Percentiles rank a stretch among this genome's conserved stretches.
Evolutionary conservation across 2,113 vertebrate species (phyloP).

Genomic region (Irena cyanogastra): DNA sequence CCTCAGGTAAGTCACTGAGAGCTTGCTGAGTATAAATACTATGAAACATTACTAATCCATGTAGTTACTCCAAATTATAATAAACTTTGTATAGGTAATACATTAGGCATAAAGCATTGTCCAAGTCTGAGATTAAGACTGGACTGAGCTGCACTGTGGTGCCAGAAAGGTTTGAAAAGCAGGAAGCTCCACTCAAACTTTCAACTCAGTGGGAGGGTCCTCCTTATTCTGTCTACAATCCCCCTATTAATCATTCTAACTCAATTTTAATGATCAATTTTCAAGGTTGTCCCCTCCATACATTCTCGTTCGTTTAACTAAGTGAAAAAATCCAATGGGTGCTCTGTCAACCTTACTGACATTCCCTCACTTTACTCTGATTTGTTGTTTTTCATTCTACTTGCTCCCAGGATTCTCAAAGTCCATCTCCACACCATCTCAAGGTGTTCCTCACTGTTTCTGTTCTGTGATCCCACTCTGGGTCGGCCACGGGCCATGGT

Average conservation of each 20-base stretch:
- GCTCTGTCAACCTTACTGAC: not conserved
- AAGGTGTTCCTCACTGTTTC: not conserved
- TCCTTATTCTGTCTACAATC: not conserved
- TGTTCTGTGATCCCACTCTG: not conserved
- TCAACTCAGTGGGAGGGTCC: not conserved
- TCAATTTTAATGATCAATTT: not conserved
- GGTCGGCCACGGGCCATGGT: not conserved
- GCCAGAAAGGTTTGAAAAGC: not conserved
- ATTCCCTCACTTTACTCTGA: not conserved
- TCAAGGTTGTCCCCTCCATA: not conserved
- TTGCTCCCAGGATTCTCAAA: not conserved
- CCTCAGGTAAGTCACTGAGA: not conserved
- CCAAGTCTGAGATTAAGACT: not conserved
- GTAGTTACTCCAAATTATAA: not conserved
- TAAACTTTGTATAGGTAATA: not conserved
- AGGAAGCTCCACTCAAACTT: not conserved
- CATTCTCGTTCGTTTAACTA: not conserved
- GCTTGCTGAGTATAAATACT: not conserved
- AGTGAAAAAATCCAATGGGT: not conserved
- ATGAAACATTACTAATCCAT: not conserved
- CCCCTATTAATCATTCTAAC: not conserved
- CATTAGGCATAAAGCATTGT: not conserved
- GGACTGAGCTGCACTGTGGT: not conserved
- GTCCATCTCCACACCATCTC: not conserved
- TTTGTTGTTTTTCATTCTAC: not conserved